These are phyloP conservation scores for Leucosticte australis DNA, from an alignment of 2,113 vertebrate genomes.

Conservation along the genomic window DNA sequence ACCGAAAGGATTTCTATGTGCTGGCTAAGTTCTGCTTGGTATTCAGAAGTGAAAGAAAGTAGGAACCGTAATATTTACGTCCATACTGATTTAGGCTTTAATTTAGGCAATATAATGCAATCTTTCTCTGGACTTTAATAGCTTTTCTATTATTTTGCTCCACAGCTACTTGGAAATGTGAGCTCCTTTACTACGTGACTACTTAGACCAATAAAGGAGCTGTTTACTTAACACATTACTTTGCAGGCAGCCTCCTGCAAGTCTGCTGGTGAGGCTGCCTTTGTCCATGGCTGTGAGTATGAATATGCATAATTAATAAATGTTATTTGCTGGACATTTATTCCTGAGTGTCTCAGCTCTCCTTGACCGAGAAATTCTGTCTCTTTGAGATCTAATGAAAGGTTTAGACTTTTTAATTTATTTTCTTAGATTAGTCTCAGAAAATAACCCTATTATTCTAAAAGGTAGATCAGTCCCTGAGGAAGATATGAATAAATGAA, in stretches of 20 bases:
- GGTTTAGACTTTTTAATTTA: slow-evolving; percentile 57
- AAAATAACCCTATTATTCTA: slow-evolving; percentile 63
- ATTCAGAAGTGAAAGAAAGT: neutral
- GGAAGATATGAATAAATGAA: slow-evolving; percentile 57
- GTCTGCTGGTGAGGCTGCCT: neutral
- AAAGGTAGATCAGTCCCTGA: slow-evolving; percentile 33
- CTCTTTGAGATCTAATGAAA: slow-evolving; percentile 51
- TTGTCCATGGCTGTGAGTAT: neutral
- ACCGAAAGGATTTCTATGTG: neutral
- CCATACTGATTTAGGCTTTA: neutral
- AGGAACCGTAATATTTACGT: neutral
- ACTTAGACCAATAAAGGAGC: neutral
- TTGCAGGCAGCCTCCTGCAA: neutral
- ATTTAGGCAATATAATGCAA: slow-evolving; percentile 11
- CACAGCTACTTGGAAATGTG: neutral
- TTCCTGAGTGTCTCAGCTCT: slow-evolving; percentile 12
- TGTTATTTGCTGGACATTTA: neutral
- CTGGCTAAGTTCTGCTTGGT: neutral
- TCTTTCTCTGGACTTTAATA: slow-evolving; percentile 20
- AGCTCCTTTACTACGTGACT: slow-evolving; percentile 2
- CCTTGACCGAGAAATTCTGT: slow-evolving; percentile 59
- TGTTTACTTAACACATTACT: slow-evolving; percentile 5
- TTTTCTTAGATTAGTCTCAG: slow-evolving; percentile 65
- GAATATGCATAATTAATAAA: slow-evolving; percentile 39
- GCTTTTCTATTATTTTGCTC: slow-evolving; percentile 30